phyloP scores from a whole-genome alignment of 2,797 vertebrate genomes.

The Vipera latastei region DNA sequence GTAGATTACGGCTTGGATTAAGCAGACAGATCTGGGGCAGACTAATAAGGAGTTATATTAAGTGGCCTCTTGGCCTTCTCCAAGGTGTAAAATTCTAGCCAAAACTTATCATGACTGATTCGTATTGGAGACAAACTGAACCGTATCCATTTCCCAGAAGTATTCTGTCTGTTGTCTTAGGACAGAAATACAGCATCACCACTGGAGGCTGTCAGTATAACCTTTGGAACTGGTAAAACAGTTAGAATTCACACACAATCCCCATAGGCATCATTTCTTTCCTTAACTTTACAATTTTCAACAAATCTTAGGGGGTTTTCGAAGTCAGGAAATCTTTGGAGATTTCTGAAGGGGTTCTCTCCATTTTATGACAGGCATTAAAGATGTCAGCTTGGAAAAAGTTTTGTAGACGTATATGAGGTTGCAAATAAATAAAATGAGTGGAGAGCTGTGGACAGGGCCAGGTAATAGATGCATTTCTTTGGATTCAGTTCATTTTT shows the following conservation, averaged over 20 bases:
- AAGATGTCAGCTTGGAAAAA: background rate
- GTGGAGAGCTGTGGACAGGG: background rate
- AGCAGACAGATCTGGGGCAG: no score
- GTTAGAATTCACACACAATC: background rate
- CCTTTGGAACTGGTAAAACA: slow-evolving; percentile 2
- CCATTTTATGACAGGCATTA: background rate
- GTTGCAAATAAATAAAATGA: background rate
- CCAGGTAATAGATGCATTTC: background rate
- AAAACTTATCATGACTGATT: background rate
- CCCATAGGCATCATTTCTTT: background rate
- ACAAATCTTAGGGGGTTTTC: background rate
- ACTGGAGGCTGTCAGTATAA: background rate
- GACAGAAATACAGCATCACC: background rate
- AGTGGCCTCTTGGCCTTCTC: background rate
- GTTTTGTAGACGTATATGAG: background rate
- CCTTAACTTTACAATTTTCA: background rate
- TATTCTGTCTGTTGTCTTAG: background rate
- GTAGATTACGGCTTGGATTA: background rate
- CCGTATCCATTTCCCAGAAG: background rate
- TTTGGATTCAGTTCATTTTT: background rate
- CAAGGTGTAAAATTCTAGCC: background rate
- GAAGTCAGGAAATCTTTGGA: background rate
- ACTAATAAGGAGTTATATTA: background rate
- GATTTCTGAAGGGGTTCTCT: background rate
- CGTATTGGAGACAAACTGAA: background rate